Evolutionary conservation across 2,113 vertebrate species (phyloP), one percentile per base, ranked within the genome.

Genomic region (Nycticebus coucang): DNA sequence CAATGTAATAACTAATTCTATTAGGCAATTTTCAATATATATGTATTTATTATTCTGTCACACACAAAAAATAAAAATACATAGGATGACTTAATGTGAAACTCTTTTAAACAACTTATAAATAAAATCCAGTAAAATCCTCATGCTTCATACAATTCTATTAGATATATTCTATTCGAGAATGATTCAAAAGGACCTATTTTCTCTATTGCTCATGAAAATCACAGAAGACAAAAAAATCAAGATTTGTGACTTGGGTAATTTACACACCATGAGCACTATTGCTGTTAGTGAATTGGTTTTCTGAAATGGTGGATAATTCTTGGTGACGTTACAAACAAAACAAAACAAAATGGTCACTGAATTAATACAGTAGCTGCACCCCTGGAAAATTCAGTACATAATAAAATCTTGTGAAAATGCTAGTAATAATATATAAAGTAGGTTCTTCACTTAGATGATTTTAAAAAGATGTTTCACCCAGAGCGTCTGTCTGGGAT

Each of bases 271-370:
- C n/a, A 45, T 41, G 10, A 91, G 15, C 10, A 28, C n/a, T 87
- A 11, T 69, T 87, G 26, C 14, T 77, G 1, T 59, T 66, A 66
- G 35, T 59, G 79, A 57, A 83, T 19, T 80, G 26, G 80, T 94
- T 93, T 93, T 77, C 53, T 83, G 37, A 87, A 95, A 85, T 19
- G 18, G 30, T 72, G 10, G 77, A 41, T 87, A 60, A 84, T 77
- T 84, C n/a, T 55, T 66, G 71, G 18, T 80, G 30, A 84, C 14
- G 5, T 75, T 84, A 55, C 12, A 87, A 93, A 87, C 55, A 64
- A 59, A 87, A 55, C 12, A 85, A 87, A 53, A 21, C 57, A 50
- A 82, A 60, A 82, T 57, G 24, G 64, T 90, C 35, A 91, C 64
- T 71, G 33, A 75, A 59, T 66, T 90, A 59, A 95, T 26, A 21